Conservation (phyloP, 2,797 vertebrate species). For the Parambassis ranga region DNA sequence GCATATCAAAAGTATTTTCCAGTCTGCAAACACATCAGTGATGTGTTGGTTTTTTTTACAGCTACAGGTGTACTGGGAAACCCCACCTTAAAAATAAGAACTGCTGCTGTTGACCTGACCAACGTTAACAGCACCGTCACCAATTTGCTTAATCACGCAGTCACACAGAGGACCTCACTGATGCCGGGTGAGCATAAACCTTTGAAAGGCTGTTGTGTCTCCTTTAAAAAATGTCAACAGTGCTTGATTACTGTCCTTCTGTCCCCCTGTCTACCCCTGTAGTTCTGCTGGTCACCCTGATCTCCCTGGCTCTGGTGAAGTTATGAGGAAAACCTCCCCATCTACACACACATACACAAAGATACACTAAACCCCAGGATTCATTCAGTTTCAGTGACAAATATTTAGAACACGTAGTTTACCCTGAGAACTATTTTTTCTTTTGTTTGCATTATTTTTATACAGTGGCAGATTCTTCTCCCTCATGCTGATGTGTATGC, state of each 20-base stretch:
- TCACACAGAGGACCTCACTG: slow-evolving; percentile 21
- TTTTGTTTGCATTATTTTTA: no score
- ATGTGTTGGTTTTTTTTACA: not conserved
- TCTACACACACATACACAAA: no score
- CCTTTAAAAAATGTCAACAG: not conserved
- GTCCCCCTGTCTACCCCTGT: not conserved
- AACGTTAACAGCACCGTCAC: not conserved
- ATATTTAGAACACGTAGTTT: no score
- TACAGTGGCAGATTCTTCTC: no score
- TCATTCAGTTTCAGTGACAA: no score
- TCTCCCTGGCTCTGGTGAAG: slow-evolving; percentile 16
- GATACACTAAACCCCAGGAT: no score
- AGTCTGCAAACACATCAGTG: not conserved
- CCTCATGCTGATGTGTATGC: no score
- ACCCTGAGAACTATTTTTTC: no score
- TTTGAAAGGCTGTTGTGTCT: accelerated
- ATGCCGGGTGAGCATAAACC: slow-evolving; percentile 32
- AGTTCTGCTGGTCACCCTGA: slow-evolving; percentile 48
- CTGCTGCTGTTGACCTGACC: accelerated
- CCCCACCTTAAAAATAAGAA: accelerated
- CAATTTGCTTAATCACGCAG: accelerated
- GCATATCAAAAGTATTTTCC: not conserved
- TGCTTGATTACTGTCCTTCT: not conserved
- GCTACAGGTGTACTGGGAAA: not conserved
- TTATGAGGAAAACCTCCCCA: slow-evolving; percentile 16